Evolutionary conservation across 2,888 invertebrate genomes (phyloP).

Genomic region (Didymodactylos carnosus): DNA sequence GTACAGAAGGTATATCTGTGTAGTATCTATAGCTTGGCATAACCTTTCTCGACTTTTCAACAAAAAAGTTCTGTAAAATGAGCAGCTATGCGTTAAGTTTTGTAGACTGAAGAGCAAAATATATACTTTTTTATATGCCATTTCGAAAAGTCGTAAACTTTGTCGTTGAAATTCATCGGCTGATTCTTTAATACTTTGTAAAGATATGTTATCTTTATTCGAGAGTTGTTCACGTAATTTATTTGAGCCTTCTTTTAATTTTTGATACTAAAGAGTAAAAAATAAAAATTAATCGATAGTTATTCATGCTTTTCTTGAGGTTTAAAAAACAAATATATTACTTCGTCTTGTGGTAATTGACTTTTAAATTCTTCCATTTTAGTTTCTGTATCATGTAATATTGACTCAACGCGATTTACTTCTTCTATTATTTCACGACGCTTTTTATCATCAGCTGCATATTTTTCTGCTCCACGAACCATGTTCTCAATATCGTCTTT

Average conservation of each 20-base stretch:
- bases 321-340: too few species aligned
- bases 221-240: conserved; percentile 61
- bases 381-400: conserved; percentile 86
- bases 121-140: conserved; percentile 94
- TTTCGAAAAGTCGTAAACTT: conserved; percentile 88
- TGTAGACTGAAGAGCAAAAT: too few species aligned
- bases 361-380: conserved; percentile 96
- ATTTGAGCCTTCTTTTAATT: conserved; percentile 59
- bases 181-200: conserved; percentile 68
- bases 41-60: too few species aligned
- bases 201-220: conserved; percentile 69
- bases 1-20: too few species aligned
- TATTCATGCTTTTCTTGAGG: neutral
- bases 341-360: conserved; percentile 76
- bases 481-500: conserved; percentile 99
- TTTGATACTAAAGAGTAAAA: conserved; percentile 47
- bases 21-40: too few species aligned
- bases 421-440: conserved; percentile 64
- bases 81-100: neutral
- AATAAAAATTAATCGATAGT: neutral
- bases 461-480: conserved; percentile 90
- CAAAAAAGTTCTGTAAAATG: neutral
- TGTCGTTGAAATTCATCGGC: conserved; percentile 76
- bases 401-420: conserved; percentile 84
- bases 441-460: conserved; percentile 71